A percentile compares a stretch with the other conserved stretches of the same genome.
These are phyloP conservation scores for Rhagoletis zephyria DNA, from an alignment of 1,140 invertebrate genomes.

Conservation along the genomic window DNA sequence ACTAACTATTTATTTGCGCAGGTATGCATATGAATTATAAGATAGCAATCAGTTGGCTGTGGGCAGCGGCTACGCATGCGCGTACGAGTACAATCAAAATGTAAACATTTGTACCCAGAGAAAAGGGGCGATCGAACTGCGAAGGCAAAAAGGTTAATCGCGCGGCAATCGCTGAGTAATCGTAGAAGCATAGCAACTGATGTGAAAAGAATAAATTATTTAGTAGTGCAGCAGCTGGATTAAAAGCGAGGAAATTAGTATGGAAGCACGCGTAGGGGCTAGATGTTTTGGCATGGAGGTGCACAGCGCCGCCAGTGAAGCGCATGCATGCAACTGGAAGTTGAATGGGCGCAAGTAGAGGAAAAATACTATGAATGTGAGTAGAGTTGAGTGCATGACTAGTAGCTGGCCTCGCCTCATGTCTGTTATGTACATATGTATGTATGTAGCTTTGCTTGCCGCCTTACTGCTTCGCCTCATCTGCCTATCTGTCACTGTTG, in stretches of 20 bases:
- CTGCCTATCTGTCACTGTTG: conserved; percentile 36
- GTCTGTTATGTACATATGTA: not conserved
- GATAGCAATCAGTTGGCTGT: conserved; percentile 22
- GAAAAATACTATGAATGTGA: not conserved
- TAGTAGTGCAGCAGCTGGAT: not conserved
- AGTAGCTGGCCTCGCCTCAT: not conserved
- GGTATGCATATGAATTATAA: conserved; percentile 41
- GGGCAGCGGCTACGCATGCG: conserved; percentile 19
- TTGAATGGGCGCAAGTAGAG: not conserved
- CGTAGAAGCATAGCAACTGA: not conserved
- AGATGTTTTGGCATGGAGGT: conserved; percentile 3
- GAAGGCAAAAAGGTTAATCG: conserved; percentile 23
- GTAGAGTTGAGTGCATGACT: not conserved
- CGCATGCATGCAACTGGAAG: not conserved
- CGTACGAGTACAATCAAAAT: conserved; percentile 28
- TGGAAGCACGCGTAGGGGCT: no score
- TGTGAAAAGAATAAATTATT: not conserved
- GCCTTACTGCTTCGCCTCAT: not conserved
- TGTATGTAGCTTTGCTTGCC: not conserved
- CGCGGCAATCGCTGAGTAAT: not conserved
- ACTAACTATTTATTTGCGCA: conserved; percentile 36
- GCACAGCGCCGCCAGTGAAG: not conserved
- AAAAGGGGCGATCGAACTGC: not conserved
- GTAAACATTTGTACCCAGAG: conserved; percentile 15
- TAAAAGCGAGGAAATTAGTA: not conserved